Evolutionary conservation across 2,113 vertebrate species (phyloP).

Genomic region (Probosciger aterrimus): DNA sequence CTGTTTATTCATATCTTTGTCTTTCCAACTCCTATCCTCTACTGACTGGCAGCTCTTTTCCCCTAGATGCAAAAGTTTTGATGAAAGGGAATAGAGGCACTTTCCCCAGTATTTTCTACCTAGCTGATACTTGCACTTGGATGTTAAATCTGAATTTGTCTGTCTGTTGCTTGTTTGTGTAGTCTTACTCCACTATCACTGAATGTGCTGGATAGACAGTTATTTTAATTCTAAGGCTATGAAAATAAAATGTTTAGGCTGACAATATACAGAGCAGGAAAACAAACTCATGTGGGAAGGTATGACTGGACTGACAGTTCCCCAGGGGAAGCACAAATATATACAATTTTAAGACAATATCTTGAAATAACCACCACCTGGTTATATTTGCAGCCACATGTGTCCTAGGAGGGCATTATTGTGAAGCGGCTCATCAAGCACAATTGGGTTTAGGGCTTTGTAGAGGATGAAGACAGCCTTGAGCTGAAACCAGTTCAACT

Average conservation of each 20-base stretch:
- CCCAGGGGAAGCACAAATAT: not conserved
- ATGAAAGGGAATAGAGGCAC: not conserved
- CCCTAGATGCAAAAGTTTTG: not conserved
- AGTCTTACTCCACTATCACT: not conserved
- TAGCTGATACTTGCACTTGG: not conserved
- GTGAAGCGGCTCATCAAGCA: not conserved
- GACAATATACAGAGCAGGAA: not conserved
- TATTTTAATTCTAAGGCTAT: not conserved
- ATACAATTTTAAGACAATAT: not conserved
- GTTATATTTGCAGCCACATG: not conserved
- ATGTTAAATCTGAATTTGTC: not conserved
- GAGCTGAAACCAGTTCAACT: not conserved
- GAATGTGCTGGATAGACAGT: not conserved
- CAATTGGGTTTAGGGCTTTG: not conserved
- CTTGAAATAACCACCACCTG: not conserved
- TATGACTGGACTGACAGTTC: not conserved
- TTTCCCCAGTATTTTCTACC: not conserved
- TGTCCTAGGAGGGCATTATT: not conserved
- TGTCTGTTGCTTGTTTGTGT: not conserved
- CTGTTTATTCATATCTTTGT: not conserved
- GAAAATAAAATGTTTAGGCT: constrained; percentile 16
- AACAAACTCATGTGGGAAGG: not conserved
- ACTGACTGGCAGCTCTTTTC: not conserved
- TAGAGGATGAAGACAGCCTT: not conserved
- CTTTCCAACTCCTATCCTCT: not conserved